Evolutionary conservation across 1,140 invertebrate genomes (phyloP), one percentile per base, ranked within the genome.

Genomic region (Orius insidiosus): DNA sequence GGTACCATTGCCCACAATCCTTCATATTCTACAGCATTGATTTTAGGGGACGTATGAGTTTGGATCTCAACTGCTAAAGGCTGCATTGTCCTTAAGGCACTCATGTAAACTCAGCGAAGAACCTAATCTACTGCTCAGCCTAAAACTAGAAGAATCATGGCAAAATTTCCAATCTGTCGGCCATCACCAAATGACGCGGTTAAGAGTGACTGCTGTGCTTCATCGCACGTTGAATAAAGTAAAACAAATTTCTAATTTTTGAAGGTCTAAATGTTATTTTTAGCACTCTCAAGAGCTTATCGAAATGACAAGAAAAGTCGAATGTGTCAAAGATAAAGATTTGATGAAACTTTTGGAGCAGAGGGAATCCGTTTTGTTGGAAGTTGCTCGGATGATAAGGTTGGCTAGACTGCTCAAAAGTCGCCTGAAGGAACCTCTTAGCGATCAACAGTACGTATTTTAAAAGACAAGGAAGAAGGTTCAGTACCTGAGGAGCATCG

Each of bases 31-130:
- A 7, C 24, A 24, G 24, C 24, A n/a, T n/a, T n/a, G 24, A 24
- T 57, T 60, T 10, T 55, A 83, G 80, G 76, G 76, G 24, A 83
- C 80, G 2, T 84, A 78, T 56, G 76, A 84, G 42, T 85, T 84
- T 55, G 82, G 81, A 3, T 77, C 75, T 55, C 79, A 83, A 62
- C 58, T 84, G 42, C 62, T 83, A 8, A 76, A 77, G 54, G 80
- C 79, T 9, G 74, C 80, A n/a, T 61, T 80, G 34, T 69, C 78
- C n/a, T 55, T 86, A 10, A 60, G 81, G 42, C 70, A 78, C 39
- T 80, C 80, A 14, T 78, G 80, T 57, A 74, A 78, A 55, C 61
- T 77, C 46, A 62, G 71, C n/a, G 57, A 76, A 35, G 68, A 69
- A 9, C 64, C 63, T 3, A 79, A 78, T 52, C 63, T 63, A 5